Percentiles rank a stretch among this genome's conserved stretches.
phyloP scores from a whole-genome alignment of 1,140 invertebrate genomes.

The Scylla paramamosain region DNA sequence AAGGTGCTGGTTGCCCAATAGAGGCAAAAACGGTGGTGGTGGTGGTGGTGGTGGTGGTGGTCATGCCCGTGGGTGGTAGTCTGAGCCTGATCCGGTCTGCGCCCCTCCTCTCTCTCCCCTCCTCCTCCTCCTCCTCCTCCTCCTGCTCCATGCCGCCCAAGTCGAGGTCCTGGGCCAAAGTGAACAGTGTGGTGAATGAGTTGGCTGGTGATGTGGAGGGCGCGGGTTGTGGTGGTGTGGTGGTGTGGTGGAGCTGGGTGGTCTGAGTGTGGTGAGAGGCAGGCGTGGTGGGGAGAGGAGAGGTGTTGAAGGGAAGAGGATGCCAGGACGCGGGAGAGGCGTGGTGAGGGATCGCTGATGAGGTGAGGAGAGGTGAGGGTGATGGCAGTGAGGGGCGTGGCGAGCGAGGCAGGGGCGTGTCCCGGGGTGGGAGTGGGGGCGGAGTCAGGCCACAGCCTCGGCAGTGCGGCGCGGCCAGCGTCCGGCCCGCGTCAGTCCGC shows the following conservation, averaged over 20 bases:
- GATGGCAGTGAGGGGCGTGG: background rate
- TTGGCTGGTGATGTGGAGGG: background rate
- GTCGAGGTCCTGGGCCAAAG: too few relatives aligned
- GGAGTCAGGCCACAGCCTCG: too few relatives aligned
- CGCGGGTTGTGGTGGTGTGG: background rate
- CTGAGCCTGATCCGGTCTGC: background rate
- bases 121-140: too few relatives aligned
- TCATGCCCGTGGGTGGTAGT: background rate
- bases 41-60: conserved; percentile 40
- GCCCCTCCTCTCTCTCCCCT: background rate
- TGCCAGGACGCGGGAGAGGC: background rate
- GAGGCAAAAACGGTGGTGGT: background rate
- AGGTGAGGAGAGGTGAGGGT: background rate
- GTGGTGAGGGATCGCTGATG: background rate
- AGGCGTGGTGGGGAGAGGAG: background rate
- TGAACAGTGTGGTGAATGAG: too few relatives aligned
- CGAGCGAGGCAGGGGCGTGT: background rate
- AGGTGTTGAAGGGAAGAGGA: background rate
- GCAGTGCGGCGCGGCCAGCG: background rate
- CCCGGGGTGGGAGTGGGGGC: background rate
- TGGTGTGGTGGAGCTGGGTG: background rate
- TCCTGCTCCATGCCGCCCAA: too few relatives aligned
- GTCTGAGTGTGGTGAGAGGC: background rate
- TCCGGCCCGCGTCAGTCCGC: background rate
- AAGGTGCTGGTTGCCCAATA: background rate